Evolutionary conservation across 2,888 invertebrate species (phyloP).

Genomic region (Encarsia formosa): DNA sequence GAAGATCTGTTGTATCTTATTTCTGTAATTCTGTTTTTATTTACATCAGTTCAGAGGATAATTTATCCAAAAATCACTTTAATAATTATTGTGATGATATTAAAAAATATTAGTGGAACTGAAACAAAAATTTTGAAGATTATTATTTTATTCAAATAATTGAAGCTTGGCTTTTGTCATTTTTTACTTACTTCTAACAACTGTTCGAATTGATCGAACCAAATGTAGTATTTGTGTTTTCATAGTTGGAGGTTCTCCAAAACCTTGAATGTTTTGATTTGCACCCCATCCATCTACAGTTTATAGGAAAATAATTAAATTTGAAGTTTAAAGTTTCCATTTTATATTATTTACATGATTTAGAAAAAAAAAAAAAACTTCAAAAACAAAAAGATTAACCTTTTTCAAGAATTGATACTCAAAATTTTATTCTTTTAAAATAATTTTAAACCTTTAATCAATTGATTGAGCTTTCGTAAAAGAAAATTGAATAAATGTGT

Average conservation of each 20-base stretch:
- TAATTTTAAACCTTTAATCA: neutral
- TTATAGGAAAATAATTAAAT: neutral
- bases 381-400: neutral
- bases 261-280: conserved; percentile 72
- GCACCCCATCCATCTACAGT: conserved; percentile 84
- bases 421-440: neutral
- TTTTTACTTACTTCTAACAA: conserved; percentile 84
- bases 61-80: conserved; percentile 81
- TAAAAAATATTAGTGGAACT: conserved; percentile 94
- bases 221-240: conserved; percentile 88
- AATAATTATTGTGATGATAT: conserved; percentile 79
- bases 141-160: neutral
- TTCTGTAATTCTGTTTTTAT: too few species aligned
- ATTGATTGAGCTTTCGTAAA: neutral
- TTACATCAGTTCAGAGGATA: conserved; percentile 1
- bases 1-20: too few species aligned
- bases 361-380: neutral
- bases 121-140: conserved; percentile 46
- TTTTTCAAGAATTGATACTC: too few species aligned
- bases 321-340: neutral
- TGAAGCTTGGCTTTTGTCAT: neutral
- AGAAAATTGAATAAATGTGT: neutral
- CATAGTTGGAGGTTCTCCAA: conserved; percentile 78
- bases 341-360: neutral
- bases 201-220: conserved; percentile 90